Percentiles rank a stretch among this genome's conserved stretches.
These are phyloP conservation scores for Okapia johnstoni DNA, from an alignment of 2,113 vertebrate genomes.

Conservation along the genomic window DNA sequence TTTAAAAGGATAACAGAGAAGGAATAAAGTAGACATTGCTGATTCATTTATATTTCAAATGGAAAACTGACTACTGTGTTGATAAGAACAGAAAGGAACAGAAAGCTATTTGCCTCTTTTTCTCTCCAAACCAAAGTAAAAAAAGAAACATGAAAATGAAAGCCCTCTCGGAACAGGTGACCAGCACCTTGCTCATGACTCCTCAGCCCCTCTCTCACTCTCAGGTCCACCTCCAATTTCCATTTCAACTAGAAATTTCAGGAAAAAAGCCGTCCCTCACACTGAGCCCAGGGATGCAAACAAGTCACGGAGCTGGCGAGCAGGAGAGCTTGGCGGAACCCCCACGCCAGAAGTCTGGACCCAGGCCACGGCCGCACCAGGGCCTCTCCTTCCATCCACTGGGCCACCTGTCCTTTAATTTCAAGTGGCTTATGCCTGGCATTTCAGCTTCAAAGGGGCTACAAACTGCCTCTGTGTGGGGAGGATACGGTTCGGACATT, in stretches of 20 bases:
- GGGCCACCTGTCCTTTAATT: background rate
- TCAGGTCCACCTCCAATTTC: background rate
- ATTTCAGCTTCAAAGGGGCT: background rate
- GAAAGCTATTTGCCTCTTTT: background rate
- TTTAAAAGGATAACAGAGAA: background rate
- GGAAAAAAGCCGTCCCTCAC: background rate
- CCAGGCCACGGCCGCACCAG: background rate
- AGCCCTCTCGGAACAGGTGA: background rate
- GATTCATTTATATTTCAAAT: background rate
- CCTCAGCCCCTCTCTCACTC: background rate
- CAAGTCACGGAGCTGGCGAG: fast-evolving
- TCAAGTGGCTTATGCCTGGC: background rate
- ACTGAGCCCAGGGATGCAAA: background rate
- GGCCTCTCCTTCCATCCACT: background rate
- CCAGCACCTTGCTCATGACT: background rate
- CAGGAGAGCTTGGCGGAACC: background rate
- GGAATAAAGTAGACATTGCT: background rate
- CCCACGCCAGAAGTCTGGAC: background rate
- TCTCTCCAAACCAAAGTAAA: background rate
- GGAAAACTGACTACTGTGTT: background rate
- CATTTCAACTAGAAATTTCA: background rate
- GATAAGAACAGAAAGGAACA: background rate
- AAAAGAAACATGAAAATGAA: background rate
- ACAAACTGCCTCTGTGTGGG: background rate
- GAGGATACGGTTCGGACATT: background rate